A percentile compares a stretch with the other conserved stretches of the same genome.
Evolutionary conservation across 2,797 vertebrate species (phyloP).

Genomic region (Gobionotothen gibberifrons): DNA sequence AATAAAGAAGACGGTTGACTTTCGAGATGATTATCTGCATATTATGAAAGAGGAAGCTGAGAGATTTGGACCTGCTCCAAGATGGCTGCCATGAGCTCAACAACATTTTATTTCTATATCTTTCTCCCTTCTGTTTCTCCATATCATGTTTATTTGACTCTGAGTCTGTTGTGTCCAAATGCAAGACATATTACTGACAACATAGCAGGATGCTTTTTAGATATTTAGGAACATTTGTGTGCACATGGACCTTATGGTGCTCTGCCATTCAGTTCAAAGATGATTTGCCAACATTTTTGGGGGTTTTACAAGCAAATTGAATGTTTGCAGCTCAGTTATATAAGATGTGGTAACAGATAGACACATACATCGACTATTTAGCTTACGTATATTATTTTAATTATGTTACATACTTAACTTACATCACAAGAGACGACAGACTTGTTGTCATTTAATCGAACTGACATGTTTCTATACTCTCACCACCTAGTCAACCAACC

Average conservation of each 20-base stretch:
- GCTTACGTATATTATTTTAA: no score
- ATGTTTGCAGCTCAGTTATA: neutral
- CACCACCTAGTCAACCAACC: no score
- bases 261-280: neutral
- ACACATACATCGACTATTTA: no score
- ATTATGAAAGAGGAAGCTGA: conserved; percentile 50
- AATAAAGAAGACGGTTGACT: conserved; percentile 58
- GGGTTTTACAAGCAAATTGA: neutral
- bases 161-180: neutral
- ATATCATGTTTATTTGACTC: conserved; percentile 27
- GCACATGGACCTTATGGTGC: neutral
- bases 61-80: conserved; percentile 57
- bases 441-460: no score
- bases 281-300: neutral
- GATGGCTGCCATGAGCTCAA: conserved; percentile 48
- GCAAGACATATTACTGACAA: conserved; percentile 11
- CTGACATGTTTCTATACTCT: no score
- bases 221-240: neutral
- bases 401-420: no score
- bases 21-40: conserved; percentile 65
- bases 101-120: conserved; percentile 40
- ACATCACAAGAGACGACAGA: no score
- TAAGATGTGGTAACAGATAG: no score
- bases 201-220: neutral
- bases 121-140: conserved; percentile 29